Percentiles rank a stretch among this genome's conserved stretches.
phyloP scores from a whole-genome alignment of 2,797 vertebrate genomes.

The Cossypha polioptera region DNA sequence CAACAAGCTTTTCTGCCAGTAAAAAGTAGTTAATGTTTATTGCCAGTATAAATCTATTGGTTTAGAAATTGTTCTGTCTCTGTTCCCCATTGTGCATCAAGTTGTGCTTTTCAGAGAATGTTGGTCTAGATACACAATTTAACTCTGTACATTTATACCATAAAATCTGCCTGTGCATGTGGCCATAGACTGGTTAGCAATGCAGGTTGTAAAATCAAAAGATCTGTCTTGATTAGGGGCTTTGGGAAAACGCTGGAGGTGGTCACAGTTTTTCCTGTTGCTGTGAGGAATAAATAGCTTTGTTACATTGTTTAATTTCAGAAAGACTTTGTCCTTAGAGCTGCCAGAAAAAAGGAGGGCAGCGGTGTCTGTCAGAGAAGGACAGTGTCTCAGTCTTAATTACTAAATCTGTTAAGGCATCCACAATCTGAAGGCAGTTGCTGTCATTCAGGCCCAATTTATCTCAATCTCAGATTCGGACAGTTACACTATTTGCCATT shows the following conservation, averaged over 20 bases:
- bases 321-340: neutral
- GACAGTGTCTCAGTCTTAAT: neutral
- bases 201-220: neutral
- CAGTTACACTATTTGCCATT: neutral
- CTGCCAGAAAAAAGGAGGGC: neutral
- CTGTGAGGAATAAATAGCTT: neutral
- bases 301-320: rapidly evolving
- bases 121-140: neutral
- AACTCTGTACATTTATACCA: neutral
- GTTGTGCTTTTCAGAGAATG: neutral
- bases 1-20: neutral
- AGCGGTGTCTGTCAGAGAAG: neutral
- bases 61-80: neutral
- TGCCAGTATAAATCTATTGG: neutral
- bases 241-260: neutral
- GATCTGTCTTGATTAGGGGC: neutral
- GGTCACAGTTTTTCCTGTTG: neutral
- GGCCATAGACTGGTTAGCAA: neutral
- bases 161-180: neutral
- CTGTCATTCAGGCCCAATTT: neutral
- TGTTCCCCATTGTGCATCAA: neutral
- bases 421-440: neutral
- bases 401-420: neutral
- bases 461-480: neutral
- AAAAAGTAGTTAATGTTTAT: neutral